Percentiles rank a stretch among this genome's conserved stretches.
Evolutionary conservation across 2,113 vertebrate genomes (phyloP).

Genomic region (Physeter macrocephalus): DNA sequence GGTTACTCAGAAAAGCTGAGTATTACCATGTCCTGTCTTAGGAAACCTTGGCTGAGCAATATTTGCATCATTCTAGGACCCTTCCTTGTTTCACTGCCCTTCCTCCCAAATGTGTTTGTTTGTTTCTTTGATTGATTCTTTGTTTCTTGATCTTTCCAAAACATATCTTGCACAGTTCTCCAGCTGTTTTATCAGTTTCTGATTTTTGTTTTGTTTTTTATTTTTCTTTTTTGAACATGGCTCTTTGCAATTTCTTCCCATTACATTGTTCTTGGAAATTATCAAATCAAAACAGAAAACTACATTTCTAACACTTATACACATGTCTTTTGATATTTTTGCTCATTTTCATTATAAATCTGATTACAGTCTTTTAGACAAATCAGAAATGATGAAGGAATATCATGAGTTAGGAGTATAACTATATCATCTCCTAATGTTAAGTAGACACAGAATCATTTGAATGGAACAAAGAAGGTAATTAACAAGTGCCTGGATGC

Average conservation of each 20-base stretch:
- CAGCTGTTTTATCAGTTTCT: neutral
- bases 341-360: constrained; percentile 4
- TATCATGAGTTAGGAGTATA: neutral
- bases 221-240: neutral
- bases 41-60: fast-evolving
- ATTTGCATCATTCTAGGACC: fast-evolving
- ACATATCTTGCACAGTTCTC: neutral
- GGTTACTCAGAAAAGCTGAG: fast-evolving
- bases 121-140: neutral
- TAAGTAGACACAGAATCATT: neutral
- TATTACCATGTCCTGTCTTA: fast-evolving
- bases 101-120: fast-evolving
- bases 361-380: constrained; percentile 2
- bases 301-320: neutral
- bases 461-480: neutral
- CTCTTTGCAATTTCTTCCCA: neutral
- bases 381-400: neutral
- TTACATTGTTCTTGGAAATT: neutral
- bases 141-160: neutral
- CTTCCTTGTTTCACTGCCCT: fast-evolving
- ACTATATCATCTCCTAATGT: neutral
- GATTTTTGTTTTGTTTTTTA: neutral
- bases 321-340: neutral
- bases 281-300: neutral
- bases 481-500: neutral